Conservation (phyloP, 2,113 vertebrate species). For the Odocoileus virginianus region DNA sequence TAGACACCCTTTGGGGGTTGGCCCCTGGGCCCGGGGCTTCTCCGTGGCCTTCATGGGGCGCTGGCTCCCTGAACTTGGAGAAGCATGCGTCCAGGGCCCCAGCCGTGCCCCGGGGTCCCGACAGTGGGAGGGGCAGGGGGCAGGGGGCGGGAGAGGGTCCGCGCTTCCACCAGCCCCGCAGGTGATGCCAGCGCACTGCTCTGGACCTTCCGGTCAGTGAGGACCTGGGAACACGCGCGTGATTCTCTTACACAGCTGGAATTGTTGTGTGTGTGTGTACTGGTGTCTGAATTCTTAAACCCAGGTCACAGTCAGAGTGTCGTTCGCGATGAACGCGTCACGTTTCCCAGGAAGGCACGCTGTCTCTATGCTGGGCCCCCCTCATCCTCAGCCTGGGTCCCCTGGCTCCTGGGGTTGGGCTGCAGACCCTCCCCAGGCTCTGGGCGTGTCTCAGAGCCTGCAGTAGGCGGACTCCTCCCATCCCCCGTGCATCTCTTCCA, state of each 20-base stretch:
- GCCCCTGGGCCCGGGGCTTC: rapidly evolving
- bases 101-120: rapidly evolving
- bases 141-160: not conserved
- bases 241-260: rapidly evolving
- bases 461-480: rapidly evolving
- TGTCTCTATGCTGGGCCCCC: rapidly evolving
- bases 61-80: rapidly evolving
- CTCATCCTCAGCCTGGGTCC: not conserved
- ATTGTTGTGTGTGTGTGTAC: too few species aligned
- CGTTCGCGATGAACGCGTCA: rapidly evolving
- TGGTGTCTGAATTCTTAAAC: not conserved
- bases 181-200: rapidly evolving
- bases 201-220: rapidly evolving
- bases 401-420: too few species aligned
- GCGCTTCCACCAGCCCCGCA: rapidly evolving
- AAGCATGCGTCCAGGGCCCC: rapidly evolving
- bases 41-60: rapidly evolving
- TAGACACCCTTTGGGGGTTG: rapidly evolving
- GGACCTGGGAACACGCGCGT: rapidly evolving
- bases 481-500: rapidly evolving
- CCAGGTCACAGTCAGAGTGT: rapidly evolving
- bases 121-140: rapidly evolving
- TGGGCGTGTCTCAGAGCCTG: rapidly evolving
- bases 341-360: rapidly evolving
- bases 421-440: rapidly evolving